These are phyloP conservation scores for Orycteropus afer DNA, from an alignment of 2,113 vertebrate species.

Conservation along the genomic window DNA sequence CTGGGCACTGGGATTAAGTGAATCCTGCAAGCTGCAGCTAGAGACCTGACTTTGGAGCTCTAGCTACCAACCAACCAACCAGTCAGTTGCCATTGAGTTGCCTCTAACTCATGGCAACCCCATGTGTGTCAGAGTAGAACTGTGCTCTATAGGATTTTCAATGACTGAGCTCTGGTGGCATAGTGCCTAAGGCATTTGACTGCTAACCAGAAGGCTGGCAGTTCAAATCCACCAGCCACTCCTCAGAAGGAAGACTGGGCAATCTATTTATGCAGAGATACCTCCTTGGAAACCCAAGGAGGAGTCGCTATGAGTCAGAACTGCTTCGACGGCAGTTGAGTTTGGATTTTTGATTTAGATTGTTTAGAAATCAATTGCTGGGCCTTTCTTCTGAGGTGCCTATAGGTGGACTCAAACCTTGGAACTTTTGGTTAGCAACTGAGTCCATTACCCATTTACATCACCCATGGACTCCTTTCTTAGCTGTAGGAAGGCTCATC, in stretches of 20 bases:
- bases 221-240: no score
- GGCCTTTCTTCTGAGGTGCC: not conserved
- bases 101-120: not conserved
- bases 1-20: not conserved
- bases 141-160: not conserved
- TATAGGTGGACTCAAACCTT: not conserved
- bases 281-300: no score
- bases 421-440: not conserved
- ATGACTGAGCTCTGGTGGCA: no score
- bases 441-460: not conserved
- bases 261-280: no score
- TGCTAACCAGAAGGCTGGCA: no score
- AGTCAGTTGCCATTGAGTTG: not conserved
- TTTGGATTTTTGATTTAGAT: no score
- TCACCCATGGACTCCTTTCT: not conserved
- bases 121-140: not conserved
- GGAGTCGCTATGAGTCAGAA: no score
- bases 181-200: no score
- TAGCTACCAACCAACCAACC: not conserved
- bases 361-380: no score
- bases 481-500: not conserved
- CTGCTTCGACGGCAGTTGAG: no score
- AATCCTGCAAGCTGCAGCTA: not conserved
- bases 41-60: not conserved
- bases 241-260: no score